phyloP scores from a whole-genome alignment of 2,113 vertebrate genomes.

The Saccopteryx bilineata region DNA sequence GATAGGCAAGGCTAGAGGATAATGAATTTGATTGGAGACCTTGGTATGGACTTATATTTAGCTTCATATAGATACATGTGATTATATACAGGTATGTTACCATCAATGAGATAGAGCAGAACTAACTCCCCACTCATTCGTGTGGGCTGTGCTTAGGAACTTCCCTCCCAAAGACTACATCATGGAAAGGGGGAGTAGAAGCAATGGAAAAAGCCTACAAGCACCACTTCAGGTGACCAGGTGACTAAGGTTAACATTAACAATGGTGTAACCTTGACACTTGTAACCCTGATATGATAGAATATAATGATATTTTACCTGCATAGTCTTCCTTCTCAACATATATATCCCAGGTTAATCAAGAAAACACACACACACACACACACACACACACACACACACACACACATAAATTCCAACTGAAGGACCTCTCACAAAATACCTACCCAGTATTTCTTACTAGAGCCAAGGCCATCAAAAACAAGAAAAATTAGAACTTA shows the following conservation, averaged over 20 bases:
- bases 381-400: background rate
- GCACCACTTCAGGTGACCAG: background rate
- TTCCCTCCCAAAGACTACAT: background rate
- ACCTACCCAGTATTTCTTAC: background rate
- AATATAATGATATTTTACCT: background rate
- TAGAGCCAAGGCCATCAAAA: background rate
- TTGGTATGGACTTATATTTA: background rate
- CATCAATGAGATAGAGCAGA: background rate
- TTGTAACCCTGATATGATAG: background rate
- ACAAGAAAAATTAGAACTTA: background rate
- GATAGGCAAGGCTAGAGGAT: background rate
- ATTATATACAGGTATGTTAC: background rate
- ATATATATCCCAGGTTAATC: background rate
- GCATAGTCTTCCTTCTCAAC: background rate
- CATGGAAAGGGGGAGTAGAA: background rate
- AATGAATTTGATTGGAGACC: background rate
- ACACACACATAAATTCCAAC: background rate
- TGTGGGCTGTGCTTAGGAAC: fast-evolving
- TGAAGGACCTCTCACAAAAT: background rate
- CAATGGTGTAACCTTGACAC: background rate
- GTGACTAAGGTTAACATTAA: fast-evolving
- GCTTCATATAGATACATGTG: background rate
- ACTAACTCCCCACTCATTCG: background rate
- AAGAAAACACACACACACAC: background rate
- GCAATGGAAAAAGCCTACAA: background rate